Conservation (phyloP, 1,140 invertebrate species). For the Phymastichus coffea region DNA sequence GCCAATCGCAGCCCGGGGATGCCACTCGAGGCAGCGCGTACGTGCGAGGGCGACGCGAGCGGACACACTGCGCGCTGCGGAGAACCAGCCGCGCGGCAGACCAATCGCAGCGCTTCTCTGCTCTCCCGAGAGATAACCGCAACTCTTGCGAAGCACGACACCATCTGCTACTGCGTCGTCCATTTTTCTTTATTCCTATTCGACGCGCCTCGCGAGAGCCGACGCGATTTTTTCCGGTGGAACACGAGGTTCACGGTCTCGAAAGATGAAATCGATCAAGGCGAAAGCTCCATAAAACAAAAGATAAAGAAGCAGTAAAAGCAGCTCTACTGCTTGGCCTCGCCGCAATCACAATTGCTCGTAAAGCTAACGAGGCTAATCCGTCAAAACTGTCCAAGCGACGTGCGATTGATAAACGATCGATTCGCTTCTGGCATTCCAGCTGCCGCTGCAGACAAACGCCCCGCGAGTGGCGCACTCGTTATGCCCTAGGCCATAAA, state of each 20-base stretch:
- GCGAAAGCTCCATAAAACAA: constrained; percentile 24
- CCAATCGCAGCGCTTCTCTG: background rate
- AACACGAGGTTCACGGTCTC: too few species aligned
- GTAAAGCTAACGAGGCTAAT: constrained; percentile 46
- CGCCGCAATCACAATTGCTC: constrained; percentile 39
- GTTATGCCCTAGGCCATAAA: constrained; percentile 8
- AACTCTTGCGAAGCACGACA: too few species aligned
- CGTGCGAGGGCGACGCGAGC: constrained; percentile 16
- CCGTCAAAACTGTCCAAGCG: constrained; percentile 46
- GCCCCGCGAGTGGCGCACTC: background rate
- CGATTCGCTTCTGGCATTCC: constrained; percentile 28
- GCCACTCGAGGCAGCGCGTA: constrained; percentile 30
- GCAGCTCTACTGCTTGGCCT: constrained; percentile 22
- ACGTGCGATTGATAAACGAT: constrained; percentile 42
- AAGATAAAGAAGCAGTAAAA: constrained; percentile 42
- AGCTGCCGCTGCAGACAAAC: constrained; percentile 29
- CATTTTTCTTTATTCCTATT: too few species aligned
- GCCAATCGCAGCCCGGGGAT: constrained; percentile 38
- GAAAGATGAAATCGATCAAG: constrained; percentile 20
- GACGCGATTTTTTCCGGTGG: too few species aligned
- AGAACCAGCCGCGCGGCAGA: background rate
- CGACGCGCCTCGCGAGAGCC: too few species aligned
- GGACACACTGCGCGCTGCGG: constrained; percentile 16
- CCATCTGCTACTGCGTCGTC: too few species aligned
- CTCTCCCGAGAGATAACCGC: constrained; percentile 6